Base-by-base conservation (phyloP, 1,140 invertebrate genomes). In the Philotrypesis tridentata region DNA sequence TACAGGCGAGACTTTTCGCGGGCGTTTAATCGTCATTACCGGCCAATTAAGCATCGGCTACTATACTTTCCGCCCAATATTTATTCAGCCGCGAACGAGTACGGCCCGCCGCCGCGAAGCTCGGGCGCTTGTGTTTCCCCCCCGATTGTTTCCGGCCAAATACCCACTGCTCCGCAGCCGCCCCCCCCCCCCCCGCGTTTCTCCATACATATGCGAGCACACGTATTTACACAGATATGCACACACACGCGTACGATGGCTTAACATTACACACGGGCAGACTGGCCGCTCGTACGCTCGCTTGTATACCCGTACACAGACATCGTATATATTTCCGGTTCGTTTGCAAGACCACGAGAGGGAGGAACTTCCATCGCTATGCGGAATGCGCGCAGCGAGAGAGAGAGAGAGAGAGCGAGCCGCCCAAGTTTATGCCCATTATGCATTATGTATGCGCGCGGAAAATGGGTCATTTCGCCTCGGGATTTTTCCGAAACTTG, bases 101-200 rank as follows among this genome's bases (percentile, higher is more conserved):
- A 31, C 63, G 6, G 8, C 27, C n/a, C 63, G n/a, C n/a, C n/a
- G n/a, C n/a, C n/a, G n/a, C n/a, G n/a, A n/a, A n/a, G n/a, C n/a
- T n/a, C n/a, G n/a, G n/a, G n/a, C n/a, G n/a, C n/a, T n/a, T n/a
- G n/a, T 77, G 74, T 65, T 77, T 65, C 7, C 9, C 43, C n/a
- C 43, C 1, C 77, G 40, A 79, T 79, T 71, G 77, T 79, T 70
- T 79, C 67, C 77, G 77, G n/a, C 17, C 67, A 78, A 75, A 75
- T 75, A 60, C 43, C 33, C 33, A 37, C 33, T 37, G 33, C 33
- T 37, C n/a, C n/a, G n/a, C n/a, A n/a, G n/a, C n/a, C n/a, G n/a
- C n/a, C n/a, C n/a, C n/a, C n/a, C n/a, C n/a, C n/a, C n/a, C 17
- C n/a, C n/a, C 1, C 68, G 33, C 68, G 68, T 71, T 40, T 40